Percentiles rank a stretch among this genome's conserved stretches.
Conservation (phyloP, 2,113 vertebrate genomes). For the Ptyas mucosa region DNA sequence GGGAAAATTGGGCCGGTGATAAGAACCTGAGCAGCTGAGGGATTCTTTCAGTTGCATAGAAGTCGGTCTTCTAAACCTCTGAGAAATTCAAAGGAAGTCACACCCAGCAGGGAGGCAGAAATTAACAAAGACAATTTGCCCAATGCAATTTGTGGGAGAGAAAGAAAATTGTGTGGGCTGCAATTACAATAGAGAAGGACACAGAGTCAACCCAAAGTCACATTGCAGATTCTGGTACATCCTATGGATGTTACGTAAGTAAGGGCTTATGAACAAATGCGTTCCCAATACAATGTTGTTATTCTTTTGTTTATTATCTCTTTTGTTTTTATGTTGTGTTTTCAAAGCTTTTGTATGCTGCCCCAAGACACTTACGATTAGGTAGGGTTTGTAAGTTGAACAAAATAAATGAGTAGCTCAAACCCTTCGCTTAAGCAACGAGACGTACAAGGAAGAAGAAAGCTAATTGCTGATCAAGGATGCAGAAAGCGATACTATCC, state of each 20-base stretch:
- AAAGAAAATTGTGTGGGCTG: background rate
- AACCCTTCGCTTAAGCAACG: background rate
- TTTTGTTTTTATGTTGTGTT: background rate
- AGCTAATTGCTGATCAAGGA: background rate
- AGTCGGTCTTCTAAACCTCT: background rate
- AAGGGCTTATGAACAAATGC: background rate
- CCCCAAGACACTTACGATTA: background rate
- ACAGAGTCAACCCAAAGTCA: background rate
- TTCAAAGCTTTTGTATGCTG: background rate
- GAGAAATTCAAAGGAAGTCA: slow-evolving; percentile 1
- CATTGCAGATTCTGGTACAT: slow-evolving; percentile 6
- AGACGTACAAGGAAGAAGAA: background rate
- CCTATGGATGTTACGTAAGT: background rate
- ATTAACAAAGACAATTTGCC: slow-evolving; percentile 19
- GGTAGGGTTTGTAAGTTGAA: background rate
- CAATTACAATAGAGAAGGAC: background rate
- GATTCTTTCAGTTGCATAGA: background rate
- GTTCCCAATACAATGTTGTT: background rate
- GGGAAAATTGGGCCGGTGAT: background rate
- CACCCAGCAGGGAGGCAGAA: background rate
- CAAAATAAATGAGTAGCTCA: background rate
- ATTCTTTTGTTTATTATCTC: background rate
- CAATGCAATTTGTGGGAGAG: background rate
- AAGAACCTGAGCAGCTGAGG: background rate
- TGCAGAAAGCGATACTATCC: background rate